Evolutionary conservation across 2,888 invertebrate genomes (phyloP).

Genomic region (Aproaerema taeniolella): DNA sequence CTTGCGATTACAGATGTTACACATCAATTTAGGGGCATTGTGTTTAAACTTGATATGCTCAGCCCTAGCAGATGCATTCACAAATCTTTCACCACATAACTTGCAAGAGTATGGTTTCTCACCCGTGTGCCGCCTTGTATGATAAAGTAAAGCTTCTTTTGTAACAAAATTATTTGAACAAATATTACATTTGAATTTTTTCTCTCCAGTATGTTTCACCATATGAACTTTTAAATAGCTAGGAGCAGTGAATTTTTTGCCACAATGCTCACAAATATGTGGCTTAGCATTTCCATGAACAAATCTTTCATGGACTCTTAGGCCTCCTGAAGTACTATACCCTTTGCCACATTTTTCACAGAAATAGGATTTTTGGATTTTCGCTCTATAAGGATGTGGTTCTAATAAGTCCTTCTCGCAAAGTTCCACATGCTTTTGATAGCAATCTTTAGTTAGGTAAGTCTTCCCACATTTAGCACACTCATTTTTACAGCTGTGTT

Average conservation of each 20-base stretch:
- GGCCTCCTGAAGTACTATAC: slow-evolving; percentile 56
- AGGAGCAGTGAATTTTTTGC: slow-evolving; percentile 63
- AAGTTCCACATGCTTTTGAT: slow-evolving; percentile 49
- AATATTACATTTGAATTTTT: slow-evolving; percentile 55
- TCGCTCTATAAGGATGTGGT: slow-evolving; percentile 54
- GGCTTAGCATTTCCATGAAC: slow-evolving; percentile 57
- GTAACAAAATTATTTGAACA: slow-evolving; percentile 57
- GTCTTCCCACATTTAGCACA: slow-evolving; percentile 62
- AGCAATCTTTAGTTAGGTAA: slow-evolving; percentile 56
- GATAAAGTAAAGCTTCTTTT: slow-evolving; percentile 62
- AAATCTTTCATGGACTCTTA: slow-evolving; percentile 59
- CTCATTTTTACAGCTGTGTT: slow-evolving; percentile 42
- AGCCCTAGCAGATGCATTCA: slow-evolving; percentile 62
- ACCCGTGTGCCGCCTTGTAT: slow-evolving; percentile 61
- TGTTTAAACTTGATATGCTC: slow-evolving; percentile 67
- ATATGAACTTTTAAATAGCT: slow-evolving; percentile 59
- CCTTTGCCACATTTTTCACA: slow-evolving; percentile 57
- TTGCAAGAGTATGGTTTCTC: slow-evolving; percentile 63
- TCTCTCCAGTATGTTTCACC: slow-evolving; percentile 62
- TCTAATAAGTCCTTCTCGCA: slow-evolving; percentile 50
- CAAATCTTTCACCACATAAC: slow-evolving; percentile 54
- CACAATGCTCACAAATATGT: slow-evolving; percentile 52
- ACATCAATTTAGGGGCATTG: slow-evolving; percentile 53
- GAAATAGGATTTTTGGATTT: slow-evolving; percentile 37
- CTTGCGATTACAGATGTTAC: slow-evolving; percentile 56